Base-by-base conservation (phyloP, 2,888 invertebrate species). In the Oligia fasciuncula region DNA sequence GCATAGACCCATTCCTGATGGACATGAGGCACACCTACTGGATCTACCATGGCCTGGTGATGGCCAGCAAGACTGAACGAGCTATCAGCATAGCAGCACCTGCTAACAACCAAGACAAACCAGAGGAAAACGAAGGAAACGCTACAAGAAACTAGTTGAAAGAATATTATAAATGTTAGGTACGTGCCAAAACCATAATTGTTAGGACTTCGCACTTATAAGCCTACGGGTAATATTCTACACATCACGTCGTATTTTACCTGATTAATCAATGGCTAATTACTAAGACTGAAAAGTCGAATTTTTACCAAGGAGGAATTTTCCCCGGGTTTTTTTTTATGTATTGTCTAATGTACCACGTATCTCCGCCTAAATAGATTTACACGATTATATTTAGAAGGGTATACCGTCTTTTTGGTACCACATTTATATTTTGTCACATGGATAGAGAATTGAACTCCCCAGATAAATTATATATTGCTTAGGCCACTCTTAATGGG, bases 11-110 rank as follows among this genome's bases (percentile, higher is more conserved):
- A 11, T 77, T 17, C 23, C 67, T 84, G 4, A 68, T 84, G 19
- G 66, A 84, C 4, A 84, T 85, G 84, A 68, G 17, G 62, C 43
- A 82, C 35, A 85, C 86, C 40, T 73, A 77, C 9, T 85, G 86
- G 83, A 84, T 84, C 17, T 85, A 85, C 74, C 60, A 77, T 1
- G 84, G 86, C 0, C 65, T 84, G 5, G 82, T 82, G 40, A 66
- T 8, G 13, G 86, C 84, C 17, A 85, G 86, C 60, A 84, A n/a
- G 13, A 82, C 82, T 35, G 74, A 85, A 57, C 66, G 85, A 43
- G 82, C 82, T 51, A 43, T 69, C 13, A 14, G n/a, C 35, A n/a
- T 63, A 29, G 4, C 46, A 29, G 14, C n/a, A 23, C 68, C 83
- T 43, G 63, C 49, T 4, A 63, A 49, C 17, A 40, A 14, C 4